Percentiles rank a stretch among this genome's conserved stretches.
Evolutionary conservation across 2,888 invertebrate species (phyloP).

Genomic region (Eucriotettix oculatus): DNA sequence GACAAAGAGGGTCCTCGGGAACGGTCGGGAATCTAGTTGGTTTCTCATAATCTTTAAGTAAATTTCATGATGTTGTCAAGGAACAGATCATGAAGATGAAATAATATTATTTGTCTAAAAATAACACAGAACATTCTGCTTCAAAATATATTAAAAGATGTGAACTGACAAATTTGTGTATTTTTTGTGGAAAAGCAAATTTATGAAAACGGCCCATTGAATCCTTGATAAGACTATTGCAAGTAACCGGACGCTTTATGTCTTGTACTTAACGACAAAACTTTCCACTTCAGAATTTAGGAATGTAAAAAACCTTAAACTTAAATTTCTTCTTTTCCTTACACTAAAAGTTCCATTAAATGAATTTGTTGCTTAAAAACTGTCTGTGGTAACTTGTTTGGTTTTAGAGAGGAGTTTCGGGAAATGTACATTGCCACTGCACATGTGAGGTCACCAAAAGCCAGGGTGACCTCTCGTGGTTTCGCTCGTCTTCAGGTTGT

Average conservation of each 20-base stretch:
- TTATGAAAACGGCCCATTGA: background rate
- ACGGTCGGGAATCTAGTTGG: no score
- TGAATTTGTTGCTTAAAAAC: constrained; percentile 5
- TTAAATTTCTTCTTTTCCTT: constrained; percentile 1
- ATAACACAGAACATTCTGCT: constrained; percentile 23
- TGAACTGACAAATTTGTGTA: constrained; percentile 1
- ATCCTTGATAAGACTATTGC: constrained; percentile 12
- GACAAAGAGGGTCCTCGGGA: no score
- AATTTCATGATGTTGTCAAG: no score
- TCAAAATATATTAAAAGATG: constrained; percentile 26
- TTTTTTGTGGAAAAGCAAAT: constrained; percentile 1
- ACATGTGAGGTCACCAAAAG: background rate
- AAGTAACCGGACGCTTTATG: background rate
- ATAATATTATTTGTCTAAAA: constrained; percentile 32
- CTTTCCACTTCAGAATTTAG: constrained; percentile 5
- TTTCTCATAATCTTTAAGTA: no score
- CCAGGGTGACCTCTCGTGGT: no score
- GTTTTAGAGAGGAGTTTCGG: background rate
- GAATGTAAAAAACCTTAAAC: constrained; percentile 13
- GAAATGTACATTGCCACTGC: constrained; percentile 1
- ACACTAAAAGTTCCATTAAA: constrained; percentile 6
- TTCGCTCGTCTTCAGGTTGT: no score
- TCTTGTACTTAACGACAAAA: constrained; percentile 1
- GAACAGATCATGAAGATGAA: no score
- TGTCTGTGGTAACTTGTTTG: background rate